Evolutionary conservation across 2,113 vertebrate genomes (phyloP).

Genomic region (Trogon melanurus): DNA sequence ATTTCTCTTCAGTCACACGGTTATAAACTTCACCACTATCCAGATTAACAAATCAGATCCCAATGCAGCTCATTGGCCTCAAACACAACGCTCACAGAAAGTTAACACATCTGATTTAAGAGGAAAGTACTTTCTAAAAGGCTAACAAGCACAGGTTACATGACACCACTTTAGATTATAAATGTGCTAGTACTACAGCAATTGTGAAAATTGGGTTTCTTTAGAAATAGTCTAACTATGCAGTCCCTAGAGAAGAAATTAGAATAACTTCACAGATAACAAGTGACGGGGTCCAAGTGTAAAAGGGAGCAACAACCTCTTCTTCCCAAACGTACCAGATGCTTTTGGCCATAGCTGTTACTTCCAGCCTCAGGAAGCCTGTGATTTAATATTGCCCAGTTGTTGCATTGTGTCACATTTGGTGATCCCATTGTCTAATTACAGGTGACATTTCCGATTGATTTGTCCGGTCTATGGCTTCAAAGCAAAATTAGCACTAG

Average conservation of each 20-base stretch:
- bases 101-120: neutral
- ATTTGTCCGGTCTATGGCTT: neutral
- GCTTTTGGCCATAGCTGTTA: neutral
- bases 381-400: neutral
- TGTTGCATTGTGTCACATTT: neutral
- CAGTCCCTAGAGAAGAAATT: neutral
- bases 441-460: neutral
- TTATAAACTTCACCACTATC: constrained; percentile 1
- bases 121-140: neutral
- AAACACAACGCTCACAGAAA: neutral
- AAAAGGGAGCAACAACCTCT: neutral
- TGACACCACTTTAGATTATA: neutral
- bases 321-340: neutral
- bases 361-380: neutral
- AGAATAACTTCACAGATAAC: neutral
- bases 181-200: neutral
- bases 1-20: neutral
- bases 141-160: neutral
- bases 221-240: neutral
- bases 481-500: neutral
- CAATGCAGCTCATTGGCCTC: neutral
- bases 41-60: constrained; percentile 4
- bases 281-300: neutral
- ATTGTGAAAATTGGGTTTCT: neutral
- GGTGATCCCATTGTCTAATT: neutral